phyloP scores from a whole-genome alignment of 2,888 invertebrate genomes.

The Tipula lateralis region DNA sequence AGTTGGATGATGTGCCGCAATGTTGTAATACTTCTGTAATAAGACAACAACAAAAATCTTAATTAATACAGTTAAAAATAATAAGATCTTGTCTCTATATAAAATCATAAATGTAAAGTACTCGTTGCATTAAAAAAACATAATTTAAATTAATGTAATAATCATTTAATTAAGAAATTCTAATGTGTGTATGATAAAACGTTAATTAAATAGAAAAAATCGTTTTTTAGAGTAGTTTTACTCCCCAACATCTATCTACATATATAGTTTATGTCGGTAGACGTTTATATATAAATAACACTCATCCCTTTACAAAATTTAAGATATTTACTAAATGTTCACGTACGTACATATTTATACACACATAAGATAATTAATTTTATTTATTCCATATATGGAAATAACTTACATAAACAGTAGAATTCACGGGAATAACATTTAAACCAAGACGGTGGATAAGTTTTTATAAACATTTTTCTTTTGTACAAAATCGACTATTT shows the following conservation, averaged over 20 bases:
- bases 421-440: not conserved
- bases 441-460: not conserved
- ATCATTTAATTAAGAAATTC: conserved; percentile 2
- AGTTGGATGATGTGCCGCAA: not conserved
- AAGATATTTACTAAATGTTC: too few relatives aligned
- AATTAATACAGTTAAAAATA: not conserved
- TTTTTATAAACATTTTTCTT: not conserved
- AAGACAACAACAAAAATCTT: not conserved
- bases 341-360: not conserved
- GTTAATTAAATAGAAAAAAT: not conserved
- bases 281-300: not conserved
- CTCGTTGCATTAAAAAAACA: not conserved
- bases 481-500: not conserved
- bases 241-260: not conserved
- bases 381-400: not conserved
- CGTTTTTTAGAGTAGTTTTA: not conserved
- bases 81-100: not conserved
- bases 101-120: not conserved
- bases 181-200: not conserved
- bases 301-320: not conserved
- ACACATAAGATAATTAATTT: not conserved
- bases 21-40: not conserved
- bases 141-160: not conserved
- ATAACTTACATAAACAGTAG: not conserved
- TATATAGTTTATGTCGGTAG: not conserved